Conservation (phyloP, 1,140 invertebrate species). For the Anagrus nilaparvatae region DNA sequence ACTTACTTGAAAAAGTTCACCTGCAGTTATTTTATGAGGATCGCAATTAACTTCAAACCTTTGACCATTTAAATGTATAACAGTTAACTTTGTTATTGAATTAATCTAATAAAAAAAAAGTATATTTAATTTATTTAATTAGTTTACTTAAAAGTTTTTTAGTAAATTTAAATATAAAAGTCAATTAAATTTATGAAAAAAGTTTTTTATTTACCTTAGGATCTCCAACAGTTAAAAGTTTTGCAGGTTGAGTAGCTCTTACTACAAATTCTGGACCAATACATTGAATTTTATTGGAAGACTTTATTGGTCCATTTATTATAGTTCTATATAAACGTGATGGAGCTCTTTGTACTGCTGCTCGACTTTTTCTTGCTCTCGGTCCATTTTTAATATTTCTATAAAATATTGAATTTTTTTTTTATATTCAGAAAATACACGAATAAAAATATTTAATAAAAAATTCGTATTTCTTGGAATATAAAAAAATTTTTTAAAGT, state of each 20-base stretch:
- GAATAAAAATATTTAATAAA: no score
- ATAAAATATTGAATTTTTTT: no score
- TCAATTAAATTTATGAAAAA: not conserved
- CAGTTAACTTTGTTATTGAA: constrained; percentile 45
- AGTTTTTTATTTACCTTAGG: constrained; percentile 31
- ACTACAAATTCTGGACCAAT: constrained; percentile 66
- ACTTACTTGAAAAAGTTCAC: constrained; percentile 57
- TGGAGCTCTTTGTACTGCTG: constrained; percentile 60
- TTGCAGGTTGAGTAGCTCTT: constrained; percentile 52
- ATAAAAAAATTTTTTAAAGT: no score
- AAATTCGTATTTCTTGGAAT: no score
- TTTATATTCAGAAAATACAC: no score
- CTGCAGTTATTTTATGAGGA: constrained; percentile 56
- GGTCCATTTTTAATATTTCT: constrained; percentile 34
- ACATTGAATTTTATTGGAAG: constrained; percentile 42
- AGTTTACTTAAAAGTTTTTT: no score
- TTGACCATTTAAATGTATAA: constrained; percentile 68
- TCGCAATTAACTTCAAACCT: constrained; percentile 64
- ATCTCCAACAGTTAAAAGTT: constrained; percentile 46
- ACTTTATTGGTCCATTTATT: constrained; percentile 35
- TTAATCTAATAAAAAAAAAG: constrained; percentile 25
- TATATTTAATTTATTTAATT: no score
- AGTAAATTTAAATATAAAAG: not conserved
- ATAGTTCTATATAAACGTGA: constrained; percentile 56
- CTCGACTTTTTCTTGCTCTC: constrained; percentile 42